phyloP scores from a whole-genome alignment of 2,888 invertebrate genomes.

The Diarsia brunnea region DNA sequence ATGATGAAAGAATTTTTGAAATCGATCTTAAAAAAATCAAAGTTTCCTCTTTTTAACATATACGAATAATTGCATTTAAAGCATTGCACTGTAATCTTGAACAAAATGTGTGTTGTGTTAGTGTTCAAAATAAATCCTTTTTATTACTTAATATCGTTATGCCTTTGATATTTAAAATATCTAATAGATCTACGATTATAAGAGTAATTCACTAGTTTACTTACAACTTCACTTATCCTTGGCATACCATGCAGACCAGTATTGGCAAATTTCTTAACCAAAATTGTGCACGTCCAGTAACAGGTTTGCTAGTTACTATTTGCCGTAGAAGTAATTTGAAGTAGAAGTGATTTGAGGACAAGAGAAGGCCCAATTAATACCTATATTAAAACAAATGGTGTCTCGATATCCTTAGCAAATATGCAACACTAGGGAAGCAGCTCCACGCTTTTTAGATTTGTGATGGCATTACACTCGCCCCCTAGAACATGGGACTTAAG shows the following conservation, averaged over 20 bases:
- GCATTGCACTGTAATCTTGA: not conserved
- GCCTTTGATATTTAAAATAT: not conserved
- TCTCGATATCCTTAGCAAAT: not conserved
- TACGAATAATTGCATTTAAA: too few relatives aligned
- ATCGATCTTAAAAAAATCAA: too few relatives aligned
- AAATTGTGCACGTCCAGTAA: not conserved
- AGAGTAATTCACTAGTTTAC: constrained; percentile 3
- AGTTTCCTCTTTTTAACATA: too few relatives aligned
- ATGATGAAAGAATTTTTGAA: too few relatives aligned
- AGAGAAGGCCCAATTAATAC: too few relatives aligned
- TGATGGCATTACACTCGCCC: too few relatives aligned
- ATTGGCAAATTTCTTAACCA: constrained; percentile 13
- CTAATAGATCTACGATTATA: not conserved
- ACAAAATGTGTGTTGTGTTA: too few relatives aligned
- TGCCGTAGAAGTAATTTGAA: not conserved
- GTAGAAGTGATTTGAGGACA: too few relatives aligned
- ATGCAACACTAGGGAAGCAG: not conserved
- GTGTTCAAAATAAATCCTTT: too few relatives aligned
- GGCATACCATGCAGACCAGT: not conserved
- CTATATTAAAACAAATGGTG: not conserved
- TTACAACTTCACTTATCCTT: not conserved
- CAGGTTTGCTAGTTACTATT: constrained; percentile 7
- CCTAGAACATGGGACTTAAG: too few relatives aligned
- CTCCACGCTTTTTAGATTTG: too few relatives aligned
- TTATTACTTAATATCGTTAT: too few relatives aligned